Evolutionary conservation across 2,797 vertebrate species (phyloP).

Genomic region (Lacerta agilis): DNA sequence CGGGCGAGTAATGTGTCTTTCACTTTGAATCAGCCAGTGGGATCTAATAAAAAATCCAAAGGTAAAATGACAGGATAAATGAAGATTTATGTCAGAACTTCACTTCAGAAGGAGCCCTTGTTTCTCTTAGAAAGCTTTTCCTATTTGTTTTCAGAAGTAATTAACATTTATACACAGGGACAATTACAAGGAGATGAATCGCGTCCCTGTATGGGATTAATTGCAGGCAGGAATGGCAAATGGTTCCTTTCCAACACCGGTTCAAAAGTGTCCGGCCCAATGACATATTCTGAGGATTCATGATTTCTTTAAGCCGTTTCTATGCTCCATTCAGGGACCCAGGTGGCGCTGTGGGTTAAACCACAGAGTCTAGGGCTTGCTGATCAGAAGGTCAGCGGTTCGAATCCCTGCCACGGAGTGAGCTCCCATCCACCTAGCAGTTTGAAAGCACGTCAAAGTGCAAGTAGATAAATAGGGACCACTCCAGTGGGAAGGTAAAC

Average conservation of each 20-base stretch:
- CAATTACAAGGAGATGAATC: neutral
- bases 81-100: slow-evolving; percentile 14
- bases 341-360: too few species aligned
- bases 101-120: neutral
- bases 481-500: too few species aligned
- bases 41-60: slow-evolving; percentile 22
- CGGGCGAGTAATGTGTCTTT: neutral
- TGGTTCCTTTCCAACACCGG: neutral
- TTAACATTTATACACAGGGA: neutral
- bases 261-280: neutral
- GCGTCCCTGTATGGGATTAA: neutral
- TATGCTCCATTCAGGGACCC: too few species aligned
- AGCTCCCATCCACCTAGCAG: too few species aligned
- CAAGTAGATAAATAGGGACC: too few species aligned
- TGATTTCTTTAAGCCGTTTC: too few species aligned
- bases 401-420: too few species aligned
- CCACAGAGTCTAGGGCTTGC: too few species aligned
- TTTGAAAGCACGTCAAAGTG: too few species aligned
- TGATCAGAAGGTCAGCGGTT: too few species aligned
- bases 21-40: slow-evolving; percentile 19
- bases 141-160: slow-evolving; percentile 17
- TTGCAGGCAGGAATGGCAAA: neutral
- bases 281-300: neutral
- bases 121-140: neutral
- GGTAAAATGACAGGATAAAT: slow-evolving; percentile 11